These are phyloP conservation scores for Anguilla anguilla DNA, from an alignment of 2,797 vertebrate species.

Conservation along the genomic window DNA sequence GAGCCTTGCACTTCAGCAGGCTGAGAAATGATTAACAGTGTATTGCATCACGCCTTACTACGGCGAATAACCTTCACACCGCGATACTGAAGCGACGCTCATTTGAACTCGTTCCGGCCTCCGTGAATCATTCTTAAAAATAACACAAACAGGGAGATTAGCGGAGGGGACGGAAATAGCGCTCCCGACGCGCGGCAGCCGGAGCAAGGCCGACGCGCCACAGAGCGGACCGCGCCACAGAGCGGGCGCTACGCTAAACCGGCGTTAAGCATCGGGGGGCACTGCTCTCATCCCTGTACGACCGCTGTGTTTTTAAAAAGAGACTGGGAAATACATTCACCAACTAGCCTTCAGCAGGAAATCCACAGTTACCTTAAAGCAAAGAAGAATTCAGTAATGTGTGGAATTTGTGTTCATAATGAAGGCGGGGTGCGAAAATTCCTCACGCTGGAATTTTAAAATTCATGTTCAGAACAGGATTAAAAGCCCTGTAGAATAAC, in stretches of 20 bases:
- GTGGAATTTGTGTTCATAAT: slow-evolving; percentile 74
- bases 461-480: slow-evolving; percentile 44
- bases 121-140: slow-evolving; percentile 5
- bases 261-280: not conserved
- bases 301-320: slow-evolving; percentile 60
- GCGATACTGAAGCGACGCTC: not conserved
- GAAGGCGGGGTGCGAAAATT: slow-evolving; percentile 57
- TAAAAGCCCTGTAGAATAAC: slow-evolving; percentile 44
- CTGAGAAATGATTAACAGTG: slow-evolving; percentile 13
- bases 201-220: not conserved
- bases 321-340: slow-evolving; percentile 61
- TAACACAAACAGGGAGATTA: not conserved
- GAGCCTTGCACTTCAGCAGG: not conserved
- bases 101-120: not conserved
- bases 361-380: slow-evolving; percentile 63
- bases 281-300: not conserved
- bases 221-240: not conserved
- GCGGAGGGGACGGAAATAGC: not conserved
- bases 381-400: slow-evolving; percentile 72
- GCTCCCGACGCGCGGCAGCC: not conserved
- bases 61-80: slow-evolving; percentile 6
- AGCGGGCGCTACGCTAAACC: not conserved
- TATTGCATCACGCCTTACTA: slow-evolving; percentile 8
- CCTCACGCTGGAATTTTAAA: slow-evolving; percentile 43
- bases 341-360: slow-evolving; percentile 65